Evolutionary conservation across 2,797 vertebrate species (phyloP), one percentile per base, ranked within the genome.

Genomic region (Triplophysa bombifrons): DNA sequence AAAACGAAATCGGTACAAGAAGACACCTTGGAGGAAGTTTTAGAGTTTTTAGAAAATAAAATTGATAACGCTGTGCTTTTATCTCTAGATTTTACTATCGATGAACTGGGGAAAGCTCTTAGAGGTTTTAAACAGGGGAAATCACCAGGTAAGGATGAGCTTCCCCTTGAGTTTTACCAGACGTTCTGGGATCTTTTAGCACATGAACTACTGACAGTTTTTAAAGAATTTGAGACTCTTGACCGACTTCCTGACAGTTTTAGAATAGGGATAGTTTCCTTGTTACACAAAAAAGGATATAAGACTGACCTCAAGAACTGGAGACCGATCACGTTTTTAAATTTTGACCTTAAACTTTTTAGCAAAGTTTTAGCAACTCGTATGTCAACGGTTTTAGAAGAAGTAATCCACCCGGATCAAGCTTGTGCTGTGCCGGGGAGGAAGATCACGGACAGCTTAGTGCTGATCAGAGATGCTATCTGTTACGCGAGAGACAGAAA

Each of bases 401-500:
- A 78, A 0, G 1, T 85, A 13, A 86, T 86, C 25, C 84, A 88
- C 72, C 78, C 13, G 30, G 86, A 85, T 82, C 84, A 89, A 87
- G 60, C 73, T 16, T 87, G 86, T 17, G 76, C 82, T 0, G 51
- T 88, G 0, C 82, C 72, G 0, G 83, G 82, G 5, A 85, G 84
- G 56, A 84, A 68, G 82, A 85, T 87, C 75, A 83, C 74, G 0
- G 83, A 84, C 76, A 84, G 81, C 76, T 66, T 88, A 16, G 25
- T 84, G 2, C 38, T 86, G 83, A 74, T 86, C 5, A 20, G 83
- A 83, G 87, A 88, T 16, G 44, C 74, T 51, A 82, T 87, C 75
- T 82, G 82, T 81, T 88, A 53, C 11, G 46, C 81, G 55, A 83
- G 81, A 81, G 83, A 86, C 78, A 85, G 85, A 81, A 82, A 85